Evolutionary conservation across 2,113 vertebrate genomes (phyloP).

Genomic region (Ceratotherium simum): DNA sequence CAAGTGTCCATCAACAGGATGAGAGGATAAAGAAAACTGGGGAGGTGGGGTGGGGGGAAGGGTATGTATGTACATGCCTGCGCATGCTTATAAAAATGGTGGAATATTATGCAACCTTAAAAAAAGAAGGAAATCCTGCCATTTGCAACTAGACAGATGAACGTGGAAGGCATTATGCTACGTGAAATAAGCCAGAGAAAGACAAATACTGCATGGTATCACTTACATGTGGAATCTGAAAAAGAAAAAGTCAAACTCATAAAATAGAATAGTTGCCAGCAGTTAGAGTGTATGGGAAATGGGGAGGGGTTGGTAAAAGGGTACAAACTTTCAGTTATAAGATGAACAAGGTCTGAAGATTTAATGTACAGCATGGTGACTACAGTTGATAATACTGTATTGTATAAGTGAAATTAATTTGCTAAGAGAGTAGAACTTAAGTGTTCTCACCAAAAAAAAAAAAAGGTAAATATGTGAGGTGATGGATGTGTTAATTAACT

Average conservation of each 20-base stretch:
- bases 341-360: background rate
- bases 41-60: background rate
- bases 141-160: background rate
- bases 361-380: background rate
- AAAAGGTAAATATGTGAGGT: background rate
- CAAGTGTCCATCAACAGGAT: background rate
- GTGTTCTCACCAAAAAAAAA: background rate
- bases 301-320: background rate
- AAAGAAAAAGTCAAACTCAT: background rate
- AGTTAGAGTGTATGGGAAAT: background rate
- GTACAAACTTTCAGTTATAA: background rate
- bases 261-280: background rate
- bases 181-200: background rate
- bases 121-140: background rate
- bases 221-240: background rate
- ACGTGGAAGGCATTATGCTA: background rate
- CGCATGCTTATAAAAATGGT: background rate
- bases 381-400: background rate
- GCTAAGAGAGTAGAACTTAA: background rate
- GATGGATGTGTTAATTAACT: background rate
- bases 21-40: background rate
- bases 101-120: background rate
- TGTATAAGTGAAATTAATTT: background rate
- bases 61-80: background rate
- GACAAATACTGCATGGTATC: background rate